Evolutionary conservation across 2,113 vertebrate species (phyloP).

Genomic region (Engraulis encrasicolus): DNA sequence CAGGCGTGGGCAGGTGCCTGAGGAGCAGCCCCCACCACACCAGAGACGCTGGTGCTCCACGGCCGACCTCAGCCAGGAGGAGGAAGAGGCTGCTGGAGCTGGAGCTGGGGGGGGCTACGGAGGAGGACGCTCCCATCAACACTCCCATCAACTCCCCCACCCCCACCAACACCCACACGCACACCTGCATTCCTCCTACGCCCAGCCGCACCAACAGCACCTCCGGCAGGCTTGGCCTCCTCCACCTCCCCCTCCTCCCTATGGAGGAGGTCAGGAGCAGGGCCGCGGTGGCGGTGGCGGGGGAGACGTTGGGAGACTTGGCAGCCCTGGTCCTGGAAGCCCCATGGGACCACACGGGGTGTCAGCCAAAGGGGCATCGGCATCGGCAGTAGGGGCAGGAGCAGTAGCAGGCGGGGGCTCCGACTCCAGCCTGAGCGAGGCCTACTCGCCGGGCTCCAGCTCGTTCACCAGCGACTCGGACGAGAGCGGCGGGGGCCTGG

Average conservation of each 20-base stretch:
- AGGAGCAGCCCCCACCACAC: slow-evolving; percentile 40
- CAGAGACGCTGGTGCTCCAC: slow-evolving; percentile 85
- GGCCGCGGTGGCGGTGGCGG: too few relatives aligned
- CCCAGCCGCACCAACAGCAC: slow-evolving; percentile 47
- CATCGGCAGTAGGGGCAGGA: not conserved
- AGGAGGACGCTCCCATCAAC: slow-evolving; percentile 54
- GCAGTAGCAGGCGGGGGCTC: slow-evolving; percentile 68
- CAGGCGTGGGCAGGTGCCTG: slow-evolving; percentile 53
- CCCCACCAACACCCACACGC: slow-evolving; percentile 48
- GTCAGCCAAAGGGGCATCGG: too few relatives aligned
- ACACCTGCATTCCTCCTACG: slow-evolving; percentile 44
- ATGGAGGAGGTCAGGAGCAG: slow-evolving; percentile 63
- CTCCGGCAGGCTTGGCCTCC: slow-evolving; percentile 23
- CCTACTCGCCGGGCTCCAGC: slow-evolving; percentile 81
- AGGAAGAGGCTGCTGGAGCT: slow-evolving; percentile 51
- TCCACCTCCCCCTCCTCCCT: slow-evolving; percentile 50
- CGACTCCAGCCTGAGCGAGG: slow-evolving; percentile 82
- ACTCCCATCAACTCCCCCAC: slow-evolving; percentile 54
- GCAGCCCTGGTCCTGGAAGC: too few relatives aligned
- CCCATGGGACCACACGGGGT: too few relatives aligned
- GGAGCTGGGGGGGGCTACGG: slow-evolving; percentile 30
- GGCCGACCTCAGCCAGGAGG: slow-evolving; percentile 84
- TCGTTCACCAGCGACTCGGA: slow-evolving; percentile 86
- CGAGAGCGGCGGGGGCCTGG: slow-evolving; percentile 85
- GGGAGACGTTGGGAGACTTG: too few relatives aligned